These are phyloP conservation scores for Denticeps clupeoides DNA, from an alignment of 2,797 vertebrate genomes.

Conservation along the genomic window DNA sequence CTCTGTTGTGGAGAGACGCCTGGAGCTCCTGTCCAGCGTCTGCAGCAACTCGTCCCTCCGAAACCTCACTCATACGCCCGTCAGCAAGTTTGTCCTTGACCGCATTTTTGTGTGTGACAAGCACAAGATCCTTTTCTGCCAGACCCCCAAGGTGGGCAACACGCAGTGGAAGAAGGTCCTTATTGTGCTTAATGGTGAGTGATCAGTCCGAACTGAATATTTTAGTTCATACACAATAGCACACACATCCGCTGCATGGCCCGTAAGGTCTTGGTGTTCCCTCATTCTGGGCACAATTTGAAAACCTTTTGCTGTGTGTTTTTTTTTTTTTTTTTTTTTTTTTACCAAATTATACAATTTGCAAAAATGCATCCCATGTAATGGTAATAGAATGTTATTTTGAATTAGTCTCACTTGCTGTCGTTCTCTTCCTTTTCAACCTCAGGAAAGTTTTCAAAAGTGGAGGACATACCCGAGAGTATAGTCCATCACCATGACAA, in stretches of 20 bases:
- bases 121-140: slow-evolving; percentile 94
- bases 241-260: no score
- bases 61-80: slow-evolving; percentile 74
- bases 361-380: no score
- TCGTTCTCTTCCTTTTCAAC: background rate
- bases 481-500: slow-evolving; percentile 94
- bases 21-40: slow-evolving; percentile 65
- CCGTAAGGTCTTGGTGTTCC: no score
- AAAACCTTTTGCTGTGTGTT: no score
- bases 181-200: slow-evolving; percentile 88
- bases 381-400: background rate
- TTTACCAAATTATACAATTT: no score
- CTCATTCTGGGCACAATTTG: no score
- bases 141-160: slow-evolving; percentile 98
- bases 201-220: background rate
- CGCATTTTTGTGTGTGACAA: slow-evolving; percentile 97
- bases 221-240: no score
- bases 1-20: slow-evolving; percentile 56
- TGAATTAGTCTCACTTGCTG: background rate
- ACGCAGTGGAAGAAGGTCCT: slow-evolving; percentile 99
- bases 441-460: slow-evolving; percentile 76
- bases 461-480: slow-evolving; percentile 87
- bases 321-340: no score
- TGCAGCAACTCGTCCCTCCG: slow-evolving; percentile 71
- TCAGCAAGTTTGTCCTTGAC: slow-evolving; percentile 89